Conservation (phyloP, 2,797 vertebrate species). For the Linurgus olivaceus region DNA sequence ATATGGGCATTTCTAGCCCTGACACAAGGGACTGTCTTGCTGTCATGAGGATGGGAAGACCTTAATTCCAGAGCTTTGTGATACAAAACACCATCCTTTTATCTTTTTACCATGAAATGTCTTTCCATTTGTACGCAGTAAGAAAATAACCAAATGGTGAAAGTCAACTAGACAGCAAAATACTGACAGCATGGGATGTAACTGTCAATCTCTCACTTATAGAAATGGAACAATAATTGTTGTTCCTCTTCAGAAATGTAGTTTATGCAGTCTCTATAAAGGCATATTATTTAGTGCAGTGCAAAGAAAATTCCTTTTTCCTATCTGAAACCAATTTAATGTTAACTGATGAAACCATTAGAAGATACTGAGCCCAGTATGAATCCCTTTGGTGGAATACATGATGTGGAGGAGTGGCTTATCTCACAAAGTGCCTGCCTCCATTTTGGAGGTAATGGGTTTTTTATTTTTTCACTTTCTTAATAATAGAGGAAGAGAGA, state of each 20-base stretch:
- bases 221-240: conserved; percentile 28
- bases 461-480: neutral
- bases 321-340: conserved; percentile 44
- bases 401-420: conserved; percentile 6
- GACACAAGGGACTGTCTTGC: neutral
- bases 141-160: neutral
- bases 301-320: neutral
- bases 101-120: neutral
- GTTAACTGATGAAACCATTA: conserved; percentile 54
- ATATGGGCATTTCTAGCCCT: neutral
- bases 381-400: neutral
- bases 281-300: conserved; percentile 17
- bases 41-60: neutral
- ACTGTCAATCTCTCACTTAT: neutral
- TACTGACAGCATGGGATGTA: neutral
- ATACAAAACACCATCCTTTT: neutral
- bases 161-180: neutral
- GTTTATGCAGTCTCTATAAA: conserved; percentile 10
- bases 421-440: conserved; percentile 38
- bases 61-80: neutral
- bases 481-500: conserved; percentile 40
- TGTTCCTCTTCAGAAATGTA: conserved; percentile 10
- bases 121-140: neutral
- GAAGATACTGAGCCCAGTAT: conserved; percentile 6
- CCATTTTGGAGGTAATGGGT: conserved; percentile 22